Evolutionary conservation across 2,888 invertebrate species (phyloP), one percentile per base, ranked within the genome.

Genomic region (Sthenelais limicola): DNA sequence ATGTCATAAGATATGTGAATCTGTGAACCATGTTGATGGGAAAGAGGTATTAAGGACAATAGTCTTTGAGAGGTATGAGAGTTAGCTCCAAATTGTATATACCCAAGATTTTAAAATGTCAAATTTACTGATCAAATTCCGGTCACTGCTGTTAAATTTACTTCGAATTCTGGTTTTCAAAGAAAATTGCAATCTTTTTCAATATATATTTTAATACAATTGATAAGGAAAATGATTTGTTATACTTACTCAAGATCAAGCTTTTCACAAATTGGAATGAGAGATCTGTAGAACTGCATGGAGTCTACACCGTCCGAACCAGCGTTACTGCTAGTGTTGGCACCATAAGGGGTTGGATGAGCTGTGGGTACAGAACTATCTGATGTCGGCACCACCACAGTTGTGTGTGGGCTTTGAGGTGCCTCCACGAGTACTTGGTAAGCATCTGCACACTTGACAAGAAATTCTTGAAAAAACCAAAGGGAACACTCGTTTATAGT

Each of bases 321-420:
- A 38, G 54, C 51, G 7, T 32, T 26, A 33, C 38, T 24, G 30
- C 28, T n/a, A 28, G 35, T 3, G 51, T 51, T 28, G 21, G 33
- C 48, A 24, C 52, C 56, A 26, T 30, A 33, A 4, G 18, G 24
- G 49, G 68, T 21, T 3, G 12, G 21, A n/a, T 28, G 35, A 7
- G 33, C 54, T 15, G 49, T 51, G n/a, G 32, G 43, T 28, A 58
- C 69, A 3, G 54, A 56, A 21, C 52, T 51, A 52, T 82, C 84
- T 0, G 86, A 85, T 15, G 82, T 81, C 1, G 86, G 86, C 9
- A 86, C 86, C 24, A 86, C 83, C 2, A 86, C 86, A 1, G 86
- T 84, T 58, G 86, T 85, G 0, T 83, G 72, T 0, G 84, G 82
- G 71, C 81, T 84, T 33, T 79, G 74, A 15, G 72, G 67, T 18